Conservation (phyloP, 2,113 vertebrate genomes). For the Scophthalmus maximus region DNA sequence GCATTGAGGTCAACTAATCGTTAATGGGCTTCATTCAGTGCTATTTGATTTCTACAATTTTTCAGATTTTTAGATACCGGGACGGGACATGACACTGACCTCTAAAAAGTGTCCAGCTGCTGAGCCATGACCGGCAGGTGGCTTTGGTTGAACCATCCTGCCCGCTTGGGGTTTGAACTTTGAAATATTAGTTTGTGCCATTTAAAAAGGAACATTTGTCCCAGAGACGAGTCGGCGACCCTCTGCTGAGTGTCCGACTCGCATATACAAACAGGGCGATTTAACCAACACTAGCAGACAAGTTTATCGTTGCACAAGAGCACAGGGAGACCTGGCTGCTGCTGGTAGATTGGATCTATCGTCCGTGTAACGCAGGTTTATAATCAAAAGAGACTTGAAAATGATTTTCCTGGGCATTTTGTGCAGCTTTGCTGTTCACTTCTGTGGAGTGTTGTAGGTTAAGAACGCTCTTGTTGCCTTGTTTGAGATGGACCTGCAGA, state of each 20-base stretch:
- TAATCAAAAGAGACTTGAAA: neutral
- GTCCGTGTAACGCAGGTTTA: neutral
- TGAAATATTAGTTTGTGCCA: neutral
- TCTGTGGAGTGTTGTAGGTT: neutral
- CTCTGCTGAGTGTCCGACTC: constrained; percentile 14
- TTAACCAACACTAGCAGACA: constrained; percentile 1
- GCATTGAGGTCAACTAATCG: no score
- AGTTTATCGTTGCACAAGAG: constrained; percentile 5
- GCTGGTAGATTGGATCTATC: neutral
- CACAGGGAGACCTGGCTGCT: neutral
- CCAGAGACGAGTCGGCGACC: constrained; percentile 21
- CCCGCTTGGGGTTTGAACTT: no score
- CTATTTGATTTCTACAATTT: no score
- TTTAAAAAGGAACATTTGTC: constrained; percentile 18
- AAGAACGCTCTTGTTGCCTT: neutral
- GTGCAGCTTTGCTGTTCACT: neutral
- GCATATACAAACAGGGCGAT: neutral
- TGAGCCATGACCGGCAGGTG: neutral
- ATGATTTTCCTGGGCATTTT: neutral
- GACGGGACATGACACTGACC: neutral
- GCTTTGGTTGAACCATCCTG: no score
- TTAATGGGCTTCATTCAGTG: no score
- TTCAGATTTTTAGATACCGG: no score
- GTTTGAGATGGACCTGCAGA: neutral
- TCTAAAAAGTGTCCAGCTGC: neutral